phyloP scores from a whole-genome alignment of 2,797 vertebrate genomes.

The Ctenosaura bakeri region DNA sequence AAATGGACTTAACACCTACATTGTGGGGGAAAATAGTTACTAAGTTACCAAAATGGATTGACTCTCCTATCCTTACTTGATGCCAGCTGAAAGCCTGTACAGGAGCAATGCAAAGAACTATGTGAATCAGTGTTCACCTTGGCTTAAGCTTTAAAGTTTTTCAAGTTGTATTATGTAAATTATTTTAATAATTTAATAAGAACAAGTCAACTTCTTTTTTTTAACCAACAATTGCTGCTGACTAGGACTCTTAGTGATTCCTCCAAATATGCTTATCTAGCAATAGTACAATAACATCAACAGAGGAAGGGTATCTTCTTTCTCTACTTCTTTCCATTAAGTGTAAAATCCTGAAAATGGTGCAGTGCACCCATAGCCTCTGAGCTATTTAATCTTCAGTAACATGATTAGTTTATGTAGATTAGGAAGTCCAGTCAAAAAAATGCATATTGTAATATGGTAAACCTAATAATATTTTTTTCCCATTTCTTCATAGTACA shows the following conservation, averaged over 20 bases:
- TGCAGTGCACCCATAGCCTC: not conserved
- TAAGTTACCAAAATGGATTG: not conserved
- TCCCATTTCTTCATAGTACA: constrained; percentile 64
- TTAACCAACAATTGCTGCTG: not conserved
- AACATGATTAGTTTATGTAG: not conserved
- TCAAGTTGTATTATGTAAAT: not conserved
- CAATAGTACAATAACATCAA: not conserved
- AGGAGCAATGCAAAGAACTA: not conserved
- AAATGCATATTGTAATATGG: constrained; percentile 21
- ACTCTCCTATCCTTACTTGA: not conserved
- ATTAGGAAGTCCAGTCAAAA: not conserved
- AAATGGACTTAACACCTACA: not conserved
- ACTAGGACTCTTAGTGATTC: not conserved
- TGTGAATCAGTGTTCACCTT: not conserved
- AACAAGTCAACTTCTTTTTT: not conserved
- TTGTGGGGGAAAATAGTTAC: not conserved
- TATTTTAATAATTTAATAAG: constrained; percentile 1
- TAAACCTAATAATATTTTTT: constrained; percentile 46
- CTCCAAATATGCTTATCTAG: not conserved
- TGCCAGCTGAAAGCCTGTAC: not conserved
- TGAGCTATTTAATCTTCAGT: not conserved
- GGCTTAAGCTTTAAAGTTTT: not conserved
- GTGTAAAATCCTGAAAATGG: not conserved
- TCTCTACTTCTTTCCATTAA: not conserved
- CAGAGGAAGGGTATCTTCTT: not conserved